Base-by-base conservation (phyloP, 2,888 invertebrate genomes). In the Zygaena filipendulae region DNA sequence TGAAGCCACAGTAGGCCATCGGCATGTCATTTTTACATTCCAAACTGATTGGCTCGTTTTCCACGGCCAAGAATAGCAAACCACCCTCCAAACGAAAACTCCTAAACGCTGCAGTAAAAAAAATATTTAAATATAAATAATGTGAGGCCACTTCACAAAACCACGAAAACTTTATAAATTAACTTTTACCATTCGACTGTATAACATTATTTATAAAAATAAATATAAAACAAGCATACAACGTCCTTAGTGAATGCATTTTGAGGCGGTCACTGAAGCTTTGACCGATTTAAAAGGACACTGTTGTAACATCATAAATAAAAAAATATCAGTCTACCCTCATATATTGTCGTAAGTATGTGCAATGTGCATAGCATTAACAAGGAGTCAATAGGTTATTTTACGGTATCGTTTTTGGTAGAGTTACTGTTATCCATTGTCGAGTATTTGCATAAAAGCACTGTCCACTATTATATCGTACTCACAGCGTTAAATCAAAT, bases 1-100 rank as follows among this genome's bases (percentile, higher is more conserved):
- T 49, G 29, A 80, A 68, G 8, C 71, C 77, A 45, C 81, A 81
- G 35, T 80, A 79, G 2, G 58, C 51, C 56, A 80, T 68, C 0
- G 67, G 58, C 32, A 50, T 53, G 25, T 69, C 60, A 2, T 67
- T 50, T 28, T 55, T 58, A 35, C 79, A 80, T 38, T 62, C 51
- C 35, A 81, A 61, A 20, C 40, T 52, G 19, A 81, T 47, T 2
- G 42, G 38, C 38, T 77, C 75, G 33, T 64, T 59, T 38, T 61
- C 59, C 7, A 69, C 44, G 1, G 77, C 69, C 29, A 80, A 40
- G 21, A 79, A 64, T 2, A 59, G 72, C 38, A 61, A 55, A 3
- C 50, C 52, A 19, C 61, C 69, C 7, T 60, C 41, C 10, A 52
- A 43, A 34, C 63, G 44, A 35, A 75, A 59, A 23, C 52, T 51